Evolutionary conservation across 1,140 invertebrate genomes (phyloP).

Genomic region (Heliothis virescens): DNA sequence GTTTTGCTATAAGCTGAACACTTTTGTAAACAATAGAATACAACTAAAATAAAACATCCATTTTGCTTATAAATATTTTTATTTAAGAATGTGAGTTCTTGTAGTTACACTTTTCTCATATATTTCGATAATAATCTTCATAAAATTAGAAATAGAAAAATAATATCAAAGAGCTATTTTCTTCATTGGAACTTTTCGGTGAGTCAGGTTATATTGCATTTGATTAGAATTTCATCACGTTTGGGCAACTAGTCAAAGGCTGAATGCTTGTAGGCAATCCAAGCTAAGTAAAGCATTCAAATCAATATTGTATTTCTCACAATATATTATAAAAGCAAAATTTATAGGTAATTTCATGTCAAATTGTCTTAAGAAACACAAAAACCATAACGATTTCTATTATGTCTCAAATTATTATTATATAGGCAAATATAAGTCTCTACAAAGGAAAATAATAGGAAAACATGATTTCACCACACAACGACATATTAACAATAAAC

Average conservation of each 20-base stretch:
- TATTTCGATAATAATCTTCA: conserved; percentile 80
- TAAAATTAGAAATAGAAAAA: conserved; percentile 86
- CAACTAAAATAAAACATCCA: conserved; percentile 70
- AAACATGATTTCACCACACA: conserved; percentile 81
- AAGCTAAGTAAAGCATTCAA: conserved; percentile 55
- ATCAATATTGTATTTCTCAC: conserved; percentile 57
- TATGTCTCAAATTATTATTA: conserved; percentile 77
- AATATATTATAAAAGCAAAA: conserved; percentile 63
- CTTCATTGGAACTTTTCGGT: conserved; percentile 77
- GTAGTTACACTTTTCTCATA: conserved; percentile 80
- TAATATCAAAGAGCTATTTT: conserved; percentile 85
- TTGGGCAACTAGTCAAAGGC: conserved; percentile 56
- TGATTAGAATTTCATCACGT: conserved; percentile 48
- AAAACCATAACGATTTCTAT: conserved; percentile 68
- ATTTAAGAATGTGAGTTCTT: conserved; percentile 83
- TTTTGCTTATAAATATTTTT: conserved; percentile 84
- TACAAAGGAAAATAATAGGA: conserved; percentile 74
- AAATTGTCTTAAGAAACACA: conserved; percentile 66
- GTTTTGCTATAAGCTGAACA: conserved; percentile 13
- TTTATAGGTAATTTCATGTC: conserved; percentile 52
- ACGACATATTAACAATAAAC: conserved; percentile 65
- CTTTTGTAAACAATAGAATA: conserved; percentile 30
- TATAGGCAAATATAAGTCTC: conserved; percentile 66
- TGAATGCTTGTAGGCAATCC: conserved; percentile 30
- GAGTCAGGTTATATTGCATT: conserved; percentile 69